Base-by-base conservation (phyloP, 2,888 invertebrate species). In the Notodonta dromedarius region DNA sequence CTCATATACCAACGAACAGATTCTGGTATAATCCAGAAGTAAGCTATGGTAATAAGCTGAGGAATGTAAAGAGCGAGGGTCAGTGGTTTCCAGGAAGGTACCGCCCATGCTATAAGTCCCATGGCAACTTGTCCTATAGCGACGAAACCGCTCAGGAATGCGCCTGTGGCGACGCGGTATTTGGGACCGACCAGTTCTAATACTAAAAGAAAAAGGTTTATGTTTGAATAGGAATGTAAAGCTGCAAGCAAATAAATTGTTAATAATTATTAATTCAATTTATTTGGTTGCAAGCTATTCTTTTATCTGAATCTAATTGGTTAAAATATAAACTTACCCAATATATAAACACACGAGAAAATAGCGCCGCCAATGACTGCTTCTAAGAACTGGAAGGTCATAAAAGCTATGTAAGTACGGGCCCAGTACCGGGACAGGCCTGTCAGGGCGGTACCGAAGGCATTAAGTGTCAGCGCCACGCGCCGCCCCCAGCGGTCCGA, bases 1-100 rank as follows among this genome's bases (percentile, higher is more conserved):
- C 95, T 94, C 42, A 96, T 80, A 40, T 96, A 90, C 96, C 97
- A 97, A 66, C 96, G 90, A n/a, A 95, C 90, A 32, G 95, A 95
- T 85, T 96, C 96, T 0, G 95, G 94, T 53, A 95, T 84, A 4
- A 95, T 74, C 94, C 95, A 95, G 65, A 94, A 94, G 74, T 96
- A 95, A 9, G 91, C 80, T 46, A 96, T 76, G 56, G 95, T 92
- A 0, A 96, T 74, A 13, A 96, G 80, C 2, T 95, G 94, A 0
- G 96, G 96, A 0, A 93, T 86, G 74, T 96, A 96, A 40, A 96
- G 85, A 11, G 94, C 90, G 50, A 95, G 88, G 44, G 96, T 90
- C 35, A 95, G 83, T 62, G 87, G 83, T 73, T 95, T 94, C 96
- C 96, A 97, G 69, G 95, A 90, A 61, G 93, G 93, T 4, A 94